Percentiles rank a stretch among this genome's conserved stretches.
Evolutionary conservation across 2,797 vertebrate species (phyloP).

Genomic region (Morelia viridis): DNA sequence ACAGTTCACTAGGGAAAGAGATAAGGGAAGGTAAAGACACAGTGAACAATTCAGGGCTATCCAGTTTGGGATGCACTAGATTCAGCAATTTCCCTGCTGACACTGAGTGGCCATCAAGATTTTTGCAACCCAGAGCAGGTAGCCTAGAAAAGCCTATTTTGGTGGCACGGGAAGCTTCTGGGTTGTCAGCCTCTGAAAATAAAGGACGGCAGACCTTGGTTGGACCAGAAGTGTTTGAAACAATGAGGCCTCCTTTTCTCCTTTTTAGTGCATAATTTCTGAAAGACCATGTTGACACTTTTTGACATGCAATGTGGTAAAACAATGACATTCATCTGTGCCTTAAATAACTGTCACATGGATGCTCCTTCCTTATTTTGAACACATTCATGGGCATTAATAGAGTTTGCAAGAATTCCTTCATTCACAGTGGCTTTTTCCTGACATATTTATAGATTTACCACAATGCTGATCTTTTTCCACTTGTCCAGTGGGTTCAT

Average conservation of each 20-base stretch:
- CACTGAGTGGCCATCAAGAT: no score
- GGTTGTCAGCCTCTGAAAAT: background rate
- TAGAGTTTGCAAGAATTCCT: constrained; percentile 38
- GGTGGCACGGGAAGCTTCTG: background rate
- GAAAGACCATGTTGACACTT: constrained; percentile 43
- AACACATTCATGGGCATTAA: constrained; percentile 56
- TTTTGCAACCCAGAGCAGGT: no score
- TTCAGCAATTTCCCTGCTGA: no score
- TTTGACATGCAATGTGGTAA: constrained; percentile 28
- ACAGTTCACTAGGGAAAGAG: background rate
- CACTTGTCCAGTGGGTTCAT: background rate
- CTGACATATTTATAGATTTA: constrained; percentile 61
- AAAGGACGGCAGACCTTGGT: background rate
- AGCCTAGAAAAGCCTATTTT: background rate
- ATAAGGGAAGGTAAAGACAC: background rate
- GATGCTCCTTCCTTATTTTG: constrained; percentile 65
- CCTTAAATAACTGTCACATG: constrained; percentile 65
- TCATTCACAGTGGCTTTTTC: constrained; percentile 49
- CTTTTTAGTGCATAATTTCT: constrained; percentile 48
- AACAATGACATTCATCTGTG: constrained; percentile 51
- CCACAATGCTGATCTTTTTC: constrained; percentile 46
- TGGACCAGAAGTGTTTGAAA: background rate
- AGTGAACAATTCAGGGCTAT: no score
- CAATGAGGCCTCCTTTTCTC: constrained; percentile 3
- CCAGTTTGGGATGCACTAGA: no score